Evolutionary conservation across 2,113 vertebrate species (phyloP).

Genomic region (Cyprinus carpio): DNA sequence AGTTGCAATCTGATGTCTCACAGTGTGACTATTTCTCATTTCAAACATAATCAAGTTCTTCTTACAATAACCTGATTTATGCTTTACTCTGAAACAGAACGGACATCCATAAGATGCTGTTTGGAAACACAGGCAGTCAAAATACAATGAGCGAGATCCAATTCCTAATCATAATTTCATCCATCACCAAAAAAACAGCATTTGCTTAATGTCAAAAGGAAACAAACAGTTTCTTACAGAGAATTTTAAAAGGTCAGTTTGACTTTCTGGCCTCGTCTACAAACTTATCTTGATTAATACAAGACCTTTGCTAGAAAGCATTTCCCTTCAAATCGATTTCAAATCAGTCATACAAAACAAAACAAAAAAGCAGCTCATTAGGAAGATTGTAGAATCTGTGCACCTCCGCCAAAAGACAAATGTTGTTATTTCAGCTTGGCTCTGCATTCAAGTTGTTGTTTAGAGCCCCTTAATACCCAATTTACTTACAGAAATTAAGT

Average conservation of each 20-base stretch:
- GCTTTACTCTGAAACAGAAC: no score
- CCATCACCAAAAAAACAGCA: no score
- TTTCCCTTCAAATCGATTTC: not conserved
- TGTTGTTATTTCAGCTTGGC: slow-evolving; percentile 42
- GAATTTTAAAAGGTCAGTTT: slow-evolving; percentile 39
- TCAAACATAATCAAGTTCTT: no score
- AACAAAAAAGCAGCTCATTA: not conserved
- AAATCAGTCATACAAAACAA: not conserved
- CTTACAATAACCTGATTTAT: no score
- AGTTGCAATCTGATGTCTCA: not conserved
- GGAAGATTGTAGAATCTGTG: not conserved
- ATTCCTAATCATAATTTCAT: no score
- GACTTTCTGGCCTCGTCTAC: slow-evolving; percentile 10
- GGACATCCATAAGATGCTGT: no score
- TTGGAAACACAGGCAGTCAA: no score
- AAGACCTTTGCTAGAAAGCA: not conserved
- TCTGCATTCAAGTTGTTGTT: slow-evolving; percentile 50
- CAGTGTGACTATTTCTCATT: no score
- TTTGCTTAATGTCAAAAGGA: slow-evolving; percentile 36
- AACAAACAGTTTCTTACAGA: slow-evolving; percentile 14
- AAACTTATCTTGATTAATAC: slow-evolving; percentile 18
- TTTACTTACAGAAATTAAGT: slow-evolving; percentile 54
- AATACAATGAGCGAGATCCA: no score
- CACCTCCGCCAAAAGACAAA: slow-evolving; percentile 51
- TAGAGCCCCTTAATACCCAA: slow-evolving; percentile 45